Evolutionary conservation across 2,113 vertebrate genomes (phyloP).

Genomic region (Hiodon alosoides): DNA sequence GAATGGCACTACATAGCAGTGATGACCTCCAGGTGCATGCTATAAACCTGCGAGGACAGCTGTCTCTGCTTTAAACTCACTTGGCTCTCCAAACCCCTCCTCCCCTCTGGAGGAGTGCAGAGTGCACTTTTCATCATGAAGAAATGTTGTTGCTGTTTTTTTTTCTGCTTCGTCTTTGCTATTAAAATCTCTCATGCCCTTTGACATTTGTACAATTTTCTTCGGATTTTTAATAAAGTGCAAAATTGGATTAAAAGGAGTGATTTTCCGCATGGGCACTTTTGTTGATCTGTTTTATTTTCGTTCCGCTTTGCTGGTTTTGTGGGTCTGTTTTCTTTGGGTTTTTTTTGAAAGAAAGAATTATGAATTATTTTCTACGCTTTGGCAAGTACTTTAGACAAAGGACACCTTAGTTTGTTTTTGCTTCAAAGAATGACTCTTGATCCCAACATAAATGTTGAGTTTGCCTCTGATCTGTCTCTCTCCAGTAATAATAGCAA

Average conservation of each 20-base stretch:
- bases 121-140: background rate
- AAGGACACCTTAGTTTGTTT: conserved; percentile 7
- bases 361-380: background rate
- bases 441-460: background rate
- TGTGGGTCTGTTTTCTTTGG: background rate
- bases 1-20: background rate
- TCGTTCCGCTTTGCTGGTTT: conserved; percentile 33
- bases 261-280: conserved; percentile 54
- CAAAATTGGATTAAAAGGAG: conserved; percentile 56
- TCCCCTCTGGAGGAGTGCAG: background rate
- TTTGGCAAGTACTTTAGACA: background rate
- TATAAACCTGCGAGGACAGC: background rate
- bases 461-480: background rate
- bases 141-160: background rate
- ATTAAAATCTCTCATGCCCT: conserved; percentile 12
- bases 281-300: conserved; percentile 52
- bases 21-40: background rate
- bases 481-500: background rate
- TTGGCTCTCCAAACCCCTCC: background rate
- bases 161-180: background rate
- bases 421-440: background rate
- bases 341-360: background rate
- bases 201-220: conserved; percentile 10
- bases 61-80: background rate
- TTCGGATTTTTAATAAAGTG: conserved; percentile 52